Evolutionary conservation across 1,140 invertebrate species (phyloP), one percentile per base, ranked within the genome.

Genomic region (Linepithema humile): DNA sequence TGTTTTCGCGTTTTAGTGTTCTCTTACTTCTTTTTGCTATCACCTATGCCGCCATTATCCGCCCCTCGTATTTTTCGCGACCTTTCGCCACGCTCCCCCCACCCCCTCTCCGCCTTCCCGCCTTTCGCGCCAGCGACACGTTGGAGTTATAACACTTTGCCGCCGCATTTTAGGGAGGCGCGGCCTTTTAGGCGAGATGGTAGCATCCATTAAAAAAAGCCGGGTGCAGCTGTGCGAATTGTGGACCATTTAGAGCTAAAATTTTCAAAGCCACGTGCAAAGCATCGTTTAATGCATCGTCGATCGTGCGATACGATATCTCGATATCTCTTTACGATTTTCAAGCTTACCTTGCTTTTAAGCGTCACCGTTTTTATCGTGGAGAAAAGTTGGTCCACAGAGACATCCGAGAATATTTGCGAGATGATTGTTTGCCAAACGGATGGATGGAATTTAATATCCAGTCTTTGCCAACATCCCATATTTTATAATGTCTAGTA

Each of bases 161-260:
- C 43, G 69, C 38, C 20, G 20, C 83, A 69, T 89, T 89, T 89
- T 88, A 89, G 87, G 73, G 26, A 83, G 57, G 45, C 55, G 59
- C 60, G 35, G 60, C 80, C 84, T 89, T 89, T 88, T 75, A 88
- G 83, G 57, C 57, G 55, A 23, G 57, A 20, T 32, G n/a, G 59
- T 43, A 60, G 26, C n/a, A 43, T 86, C 84, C 87, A 89, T 89
- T 89, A 88, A 86, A 89, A 78, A 77, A 78, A 20, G 32, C 5
- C 5, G 35, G 43, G 32, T 67, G 60, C 38, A 26, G 60, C 55
- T 60, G 60, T 65, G 78, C 70, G 72, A 87, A 75, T 85, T 32
- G 62, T 35, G 15, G 35, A n/a, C 43, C 43, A 59, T 86, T 86
- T 64, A 75, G 60, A 88, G 69, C 80, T 59, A 20, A 55, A 69